Percentiles rank a stretch among this genome's conserved stretches.
Conservation (phyloP, 1,140 invertebrate genomes). For the Steinernema khuongi region DNA sequence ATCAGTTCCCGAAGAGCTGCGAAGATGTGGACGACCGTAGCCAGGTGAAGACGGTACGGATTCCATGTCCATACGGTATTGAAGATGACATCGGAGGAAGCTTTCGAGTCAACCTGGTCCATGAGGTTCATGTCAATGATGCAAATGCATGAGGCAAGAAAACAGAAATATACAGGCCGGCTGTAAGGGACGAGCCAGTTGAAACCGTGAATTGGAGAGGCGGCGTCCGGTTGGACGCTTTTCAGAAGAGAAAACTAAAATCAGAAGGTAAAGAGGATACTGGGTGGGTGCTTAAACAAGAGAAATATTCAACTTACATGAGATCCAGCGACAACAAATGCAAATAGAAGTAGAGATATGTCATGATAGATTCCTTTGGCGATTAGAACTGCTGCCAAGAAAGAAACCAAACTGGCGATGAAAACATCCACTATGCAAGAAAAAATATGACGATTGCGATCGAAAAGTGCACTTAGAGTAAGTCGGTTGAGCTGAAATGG, state of each 20-base stretch:
- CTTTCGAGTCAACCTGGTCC: not conserved
- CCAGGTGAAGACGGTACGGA: slow-evolving; percentile 21
- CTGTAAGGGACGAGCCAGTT: slow-evolving; percentile 88
- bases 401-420: slow-evolving; percentile 77
- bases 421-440: slow-evolving; percentile 79
- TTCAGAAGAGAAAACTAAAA: slow-evolving; percentile 96
- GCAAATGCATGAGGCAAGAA: slow-evolving; percentile 73
- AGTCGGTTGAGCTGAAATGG: slow-evolving; percentile 80
- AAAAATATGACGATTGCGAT: slow-evolving; percentile 75
- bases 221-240: slow-evolving; percentile 95
- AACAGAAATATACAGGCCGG: slow-evolving; percentile 87
- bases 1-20: slow-evolving; percentile 54
- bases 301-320: slow-evolving; percentile 33
- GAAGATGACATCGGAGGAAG: not conserved
- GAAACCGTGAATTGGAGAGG: slow-evolving; percentile 88
- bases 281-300: not conserved
- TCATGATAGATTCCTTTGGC: slow-evolving; percentile 81
- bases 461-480: slow-evolving; percentile 81
- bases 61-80: slow-evolving; percentile 47
- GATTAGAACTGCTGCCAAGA: slow-evolving; percentile 76
- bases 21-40: slow-evolving; percentile 23
- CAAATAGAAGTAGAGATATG: slow-evolving; percentile 85
- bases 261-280: not conserved
- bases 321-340: slow-evolving; percentile 82
- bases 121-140: slow-evolving; percentile 63